phyloP scores from a whole-genome alignment of 1,140 invertebrate species.

The Cryptotermes secundus region DNA sequence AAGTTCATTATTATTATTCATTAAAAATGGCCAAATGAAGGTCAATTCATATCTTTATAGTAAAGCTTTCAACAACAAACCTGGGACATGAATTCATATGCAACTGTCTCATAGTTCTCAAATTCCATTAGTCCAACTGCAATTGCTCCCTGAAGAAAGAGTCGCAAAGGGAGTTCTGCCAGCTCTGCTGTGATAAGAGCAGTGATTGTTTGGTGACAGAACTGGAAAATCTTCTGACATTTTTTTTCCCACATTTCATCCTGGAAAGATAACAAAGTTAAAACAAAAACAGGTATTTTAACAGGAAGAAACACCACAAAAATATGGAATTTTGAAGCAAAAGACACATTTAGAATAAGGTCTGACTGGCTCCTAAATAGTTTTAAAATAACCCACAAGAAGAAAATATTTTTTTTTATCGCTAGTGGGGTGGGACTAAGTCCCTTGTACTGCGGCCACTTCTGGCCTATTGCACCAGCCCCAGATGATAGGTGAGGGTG shows the following conservation, averaged over 20 bases:
- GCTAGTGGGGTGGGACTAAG: too few relatives aligned
- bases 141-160: slow-evolving; percentile 93
- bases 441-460: too few relatives aligned
- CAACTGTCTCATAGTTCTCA: slow-evolving; percentile 93
- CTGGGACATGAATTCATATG: slow-evolving; percentile 98
- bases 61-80: slow-evolving; percentile 45
- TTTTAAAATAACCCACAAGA: too few relatives aligned
- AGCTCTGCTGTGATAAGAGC: slow-evolving; percentile 91
- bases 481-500: too few relatives aligned
- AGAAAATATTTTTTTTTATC: too few relatives aligned
- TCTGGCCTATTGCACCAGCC: too few relatives aligned
- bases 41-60: too few relatives aligned
- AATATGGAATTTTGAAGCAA: background rate
- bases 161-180: slow-evolving; percentile 86
- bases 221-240: slow-evolving; percentile 97
- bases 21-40: too few relatives aligned
- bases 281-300: slow-evolving; percentile 14
- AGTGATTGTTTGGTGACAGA: slow-evolving; percentile 93
- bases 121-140: slow-evolving; percentile 91
- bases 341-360: too few relatives aligned
- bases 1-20: too few relatives aligned
- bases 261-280: slow-evolving; percentile 50
- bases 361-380: too few relatives aligned
- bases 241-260: slow-evolving; percentile 99
- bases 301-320: background rate